phyloP scores from a whole-genome alignment of 1,140 invertebrate genomes.

The Drosophila malerkotliana region DNA sequence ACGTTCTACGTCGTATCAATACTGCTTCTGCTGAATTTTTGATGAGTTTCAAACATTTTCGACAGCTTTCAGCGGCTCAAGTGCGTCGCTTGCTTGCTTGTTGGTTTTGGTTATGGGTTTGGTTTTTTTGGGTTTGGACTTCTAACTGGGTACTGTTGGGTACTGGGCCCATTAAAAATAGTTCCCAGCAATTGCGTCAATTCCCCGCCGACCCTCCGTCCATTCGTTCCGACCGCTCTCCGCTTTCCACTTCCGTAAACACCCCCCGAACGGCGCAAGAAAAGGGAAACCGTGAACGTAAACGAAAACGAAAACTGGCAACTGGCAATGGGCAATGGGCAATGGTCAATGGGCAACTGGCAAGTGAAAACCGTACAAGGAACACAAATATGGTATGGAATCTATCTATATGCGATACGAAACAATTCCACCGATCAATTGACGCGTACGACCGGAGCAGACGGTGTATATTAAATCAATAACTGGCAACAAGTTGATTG shows the following conservation, averaged over 20 bases:
- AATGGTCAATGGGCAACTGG: too few relatives aligned
- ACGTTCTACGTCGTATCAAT: constrained; percentile 7
- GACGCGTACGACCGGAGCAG: background rate
- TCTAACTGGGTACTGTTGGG: background rate
- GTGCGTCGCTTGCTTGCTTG: background rate
- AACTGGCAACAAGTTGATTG: constrained; percentile 56
- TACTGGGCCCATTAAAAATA: constrained; percentile 46
- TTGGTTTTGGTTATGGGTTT: background rate
- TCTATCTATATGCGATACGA: background rate
- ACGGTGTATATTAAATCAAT: constrained; percentile 18
- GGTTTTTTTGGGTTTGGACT: background rate
- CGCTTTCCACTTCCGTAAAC: constrained; percentile 48
- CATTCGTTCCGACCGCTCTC: background rate
- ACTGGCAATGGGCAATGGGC: background rate
- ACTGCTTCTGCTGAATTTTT: constrained; percentile 61
- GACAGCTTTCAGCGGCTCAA: constrained; percentile 8
- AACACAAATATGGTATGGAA: constrained; percentile 1
- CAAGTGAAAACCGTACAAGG: background rate
- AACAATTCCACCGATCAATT: background rate
- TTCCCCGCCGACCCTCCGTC: constrained; percentile 11
- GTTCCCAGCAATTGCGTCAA: constrained; percentile 60
- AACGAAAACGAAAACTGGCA: background rate
- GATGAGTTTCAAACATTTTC: constrained; percentile 75
- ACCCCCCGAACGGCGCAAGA: constrained; percentile 10
- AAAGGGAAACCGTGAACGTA: constrained; percentile 4